A percentile compares a stretch with the other conserved stretches of the same genome.
Conservation (phyloP, 2,888 invertebrate genomes). For the Tuta absoluta region DNA sequence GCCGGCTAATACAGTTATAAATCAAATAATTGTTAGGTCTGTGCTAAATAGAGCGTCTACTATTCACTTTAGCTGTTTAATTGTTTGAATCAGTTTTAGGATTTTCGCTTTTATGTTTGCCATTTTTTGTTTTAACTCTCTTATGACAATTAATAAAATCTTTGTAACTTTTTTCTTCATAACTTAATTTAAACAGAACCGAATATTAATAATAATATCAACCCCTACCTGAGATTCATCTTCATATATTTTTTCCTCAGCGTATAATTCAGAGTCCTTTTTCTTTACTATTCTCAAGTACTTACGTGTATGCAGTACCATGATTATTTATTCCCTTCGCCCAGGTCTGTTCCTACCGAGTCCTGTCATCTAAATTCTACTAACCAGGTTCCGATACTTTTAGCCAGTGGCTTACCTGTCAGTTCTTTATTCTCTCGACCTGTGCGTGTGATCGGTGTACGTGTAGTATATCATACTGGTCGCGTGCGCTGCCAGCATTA, state of each 20-base stretch:
- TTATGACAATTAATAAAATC: too few species aligned
- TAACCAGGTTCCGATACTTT: background rate
- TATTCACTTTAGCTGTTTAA: background rate
- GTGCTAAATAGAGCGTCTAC: background rate
- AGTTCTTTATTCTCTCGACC: background rate
- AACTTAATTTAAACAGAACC: too few species aligned
- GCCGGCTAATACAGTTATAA: conserved; percentile 12
- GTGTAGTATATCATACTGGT: conserved; percentile 24
- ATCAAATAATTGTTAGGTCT: background rate
- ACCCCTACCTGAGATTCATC: too few species aligned
- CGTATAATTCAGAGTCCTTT: too few species aligned
- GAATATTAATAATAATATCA: too few species aligned
- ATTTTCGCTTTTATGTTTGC: too few species aligned
- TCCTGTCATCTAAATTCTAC: background rate
- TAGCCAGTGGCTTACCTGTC: background rate
- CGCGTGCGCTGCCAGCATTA: conserved; percentile 45
- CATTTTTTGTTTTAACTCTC: too few species aligned
- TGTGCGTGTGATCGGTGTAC: background rate
- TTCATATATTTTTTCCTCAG: too few species aligned
- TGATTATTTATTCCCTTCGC: too few species aligned
- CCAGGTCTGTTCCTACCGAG: background rate
- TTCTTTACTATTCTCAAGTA: too few species aligned
- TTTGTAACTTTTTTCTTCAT: too few species aligned
- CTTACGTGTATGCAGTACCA: too few species aligned
- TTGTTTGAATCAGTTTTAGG: background rate